Percentiles rank a stretch among this genome's conserved stretches.
Conservation (phyloP, 2,113 vertebrate species). For the Apus apus region DNA sequence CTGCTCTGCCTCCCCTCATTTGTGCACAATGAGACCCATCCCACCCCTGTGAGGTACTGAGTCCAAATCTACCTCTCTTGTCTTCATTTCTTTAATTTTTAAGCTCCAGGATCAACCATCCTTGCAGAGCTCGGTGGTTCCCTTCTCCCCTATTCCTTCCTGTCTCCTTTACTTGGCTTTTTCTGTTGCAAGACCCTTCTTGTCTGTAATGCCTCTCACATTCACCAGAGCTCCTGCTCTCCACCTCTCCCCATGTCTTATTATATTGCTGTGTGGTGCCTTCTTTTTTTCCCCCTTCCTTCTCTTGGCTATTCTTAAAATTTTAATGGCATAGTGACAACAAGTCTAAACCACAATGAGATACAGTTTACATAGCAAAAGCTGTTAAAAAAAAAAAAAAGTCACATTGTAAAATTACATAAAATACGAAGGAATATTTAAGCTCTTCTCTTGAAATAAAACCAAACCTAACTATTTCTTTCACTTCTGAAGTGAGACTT, state of each 20-base stretch:
- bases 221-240: background rate
- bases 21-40: background rate
- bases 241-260: background rate
- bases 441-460: background rate
- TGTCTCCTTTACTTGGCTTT: background rate
- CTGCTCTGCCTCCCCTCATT: background rate
- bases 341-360: background rate
- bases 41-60: background rate
- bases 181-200: background rate
- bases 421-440: background rate
- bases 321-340: background rate
- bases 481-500: conserved; percentile 21
- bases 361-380: conserved; percentile 12
- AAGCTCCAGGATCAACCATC: background rate
- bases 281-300: background rate
- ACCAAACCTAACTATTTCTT: conserved; percentile 25
- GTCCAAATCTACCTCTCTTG: background rate
- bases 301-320: conserved; percentile 8
- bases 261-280: background rate
- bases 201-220: background rate
- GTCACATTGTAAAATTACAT: background rate
- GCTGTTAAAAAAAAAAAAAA: background rate
- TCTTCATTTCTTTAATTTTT: background rate
- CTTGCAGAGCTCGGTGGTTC: background rate
- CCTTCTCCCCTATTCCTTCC: background rate